phyloP scores from a whole-genome alignment of 1,140 invertebrate species.

The Spodoptera frugiperda region DNA sequence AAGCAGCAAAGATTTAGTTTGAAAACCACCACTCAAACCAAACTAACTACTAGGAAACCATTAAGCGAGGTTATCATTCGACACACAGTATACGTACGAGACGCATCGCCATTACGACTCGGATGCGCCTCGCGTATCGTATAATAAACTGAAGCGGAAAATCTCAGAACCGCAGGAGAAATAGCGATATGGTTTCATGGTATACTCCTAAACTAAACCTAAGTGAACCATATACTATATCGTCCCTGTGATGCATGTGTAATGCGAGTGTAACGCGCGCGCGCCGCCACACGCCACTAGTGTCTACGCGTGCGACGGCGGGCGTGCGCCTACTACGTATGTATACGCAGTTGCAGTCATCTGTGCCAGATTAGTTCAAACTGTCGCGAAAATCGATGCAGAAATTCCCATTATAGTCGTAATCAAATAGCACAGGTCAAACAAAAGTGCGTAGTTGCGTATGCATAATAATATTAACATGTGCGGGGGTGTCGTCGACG shows the following conservation, averaged over 20 bases:
- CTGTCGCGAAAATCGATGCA: constrained; percentile 41
- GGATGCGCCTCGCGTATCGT: constrained; percentile 67
- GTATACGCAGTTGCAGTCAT: constrained; percentile 51
- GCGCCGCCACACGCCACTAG: constrained; percentile 13
- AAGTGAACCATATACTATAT: constrained; percentile 60
- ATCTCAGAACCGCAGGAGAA: constrained; percentile 60
- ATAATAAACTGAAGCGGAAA: constrained; percentile 66
- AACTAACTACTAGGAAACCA: constrained; percentile 79
- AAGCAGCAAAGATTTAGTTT: constrained; percentile 79
- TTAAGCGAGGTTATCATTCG: constrained; percentile 79
- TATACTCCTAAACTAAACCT: constrained; percentile 56
- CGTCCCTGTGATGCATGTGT: constrained; percentile 51
- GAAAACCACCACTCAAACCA: constrained; percentile 78
- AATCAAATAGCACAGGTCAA: constrained; percentile 43
- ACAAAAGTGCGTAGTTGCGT: constrained; percentile 43
- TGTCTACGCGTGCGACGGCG: background rate
- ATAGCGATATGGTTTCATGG: constrained; percentile 59
- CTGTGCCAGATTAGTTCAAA: constrained; percentile 50
- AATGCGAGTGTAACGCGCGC: constrained; percentile 37
- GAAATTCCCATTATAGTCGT: constrained; percentile 22
- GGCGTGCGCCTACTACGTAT: constrained; percentile 32
- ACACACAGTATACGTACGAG: constrained; percentile 64
- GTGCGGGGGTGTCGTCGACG: constrained; percentile 57
- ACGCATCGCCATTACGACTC: constrained; percentile 56
- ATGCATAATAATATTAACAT: constrained; percentile 47